Evolutionary conservation across 2,888 invertebrate genomes (phyloP).

Genomic region (Oligia latruncula): DNA sequence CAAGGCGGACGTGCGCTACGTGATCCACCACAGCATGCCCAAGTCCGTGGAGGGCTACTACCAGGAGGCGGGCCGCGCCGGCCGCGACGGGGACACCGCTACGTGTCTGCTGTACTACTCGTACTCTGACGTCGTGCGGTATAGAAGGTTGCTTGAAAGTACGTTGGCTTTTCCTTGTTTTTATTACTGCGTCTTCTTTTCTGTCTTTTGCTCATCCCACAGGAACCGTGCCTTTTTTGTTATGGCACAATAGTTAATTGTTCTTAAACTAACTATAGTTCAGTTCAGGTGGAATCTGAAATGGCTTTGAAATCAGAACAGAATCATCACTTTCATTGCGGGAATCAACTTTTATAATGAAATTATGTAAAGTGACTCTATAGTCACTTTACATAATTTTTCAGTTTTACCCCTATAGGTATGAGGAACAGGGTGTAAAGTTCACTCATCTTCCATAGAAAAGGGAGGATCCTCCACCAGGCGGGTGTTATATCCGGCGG

Average conservation of each 20-base stretch:
- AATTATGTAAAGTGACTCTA: background rate
- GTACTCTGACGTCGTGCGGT: conserved; percentile 94
- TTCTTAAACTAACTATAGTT: background rate
- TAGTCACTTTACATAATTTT: too few relatives aligned
- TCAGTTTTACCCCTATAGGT: too few relatives aligned
- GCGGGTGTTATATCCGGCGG: too few relatives aligned
- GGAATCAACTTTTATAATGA: background rate
- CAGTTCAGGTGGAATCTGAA: background rate
- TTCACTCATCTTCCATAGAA: too few relatives aligned
- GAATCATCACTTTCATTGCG: background rate
- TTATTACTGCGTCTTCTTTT: background rate
- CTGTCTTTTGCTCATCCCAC: background rate
- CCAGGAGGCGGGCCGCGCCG: conserved; percentile 99
- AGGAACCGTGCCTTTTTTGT: background rate
- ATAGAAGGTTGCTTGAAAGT: conserved; percentile 91
- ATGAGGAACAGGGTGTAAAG: too few relatives aligned
- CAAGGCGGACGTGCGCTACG: conserved; percentile 98
- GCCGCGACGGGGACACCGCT: conserved; percentile 96
- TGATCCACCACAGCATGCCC: conserved; percentile 97
- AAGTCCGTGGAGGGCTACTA: conserved; percentile 99
- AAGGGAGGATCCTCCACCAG: too few relatives aligned
- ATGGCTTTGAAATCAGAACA: background rate
- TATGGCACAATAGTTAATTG: too few relatives aligned
- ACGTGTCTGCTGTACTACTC: conserved; percentile 97
- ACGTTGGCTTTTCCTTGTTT: background rate